Conservation (phyloP, 2,113 vertebrate genomes). For the Hiodon tergisus region DNA sequence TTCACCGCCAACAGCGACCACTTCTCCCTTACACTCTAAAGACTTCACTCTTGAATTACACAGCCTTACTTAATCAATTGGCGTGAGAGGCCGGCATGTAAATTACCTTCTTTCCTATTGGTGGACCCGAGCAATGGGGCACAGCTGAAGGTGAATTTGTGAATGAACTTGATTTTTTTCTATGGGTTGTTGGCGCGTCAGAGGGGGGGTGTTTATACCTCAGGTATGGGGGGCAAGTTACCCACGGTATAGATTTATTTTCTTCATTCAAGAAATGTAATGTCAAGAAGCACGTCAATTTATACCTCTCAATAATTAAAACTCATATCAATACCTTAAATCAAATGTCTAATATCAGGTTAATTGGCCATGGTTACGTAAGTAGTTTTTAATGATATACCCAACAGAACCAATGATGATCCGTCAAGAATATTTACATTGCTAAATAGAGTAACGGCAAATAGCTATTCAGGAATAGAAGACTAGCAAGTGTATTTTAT, state of each 20-base stretch:
- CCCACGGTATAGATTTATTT: background rate
- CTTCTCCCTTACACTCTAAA: constrained; percentile 41
- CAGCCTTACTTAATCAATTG: constrained; percentile 51
- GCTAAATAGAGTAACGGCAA: constrained; percentile 14
- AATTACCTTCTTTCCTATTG: constrained; percentile 61
- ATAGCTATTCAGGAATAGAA: constrained; percentile 16
- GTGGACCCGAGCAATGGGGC: constrained; percentile 55
- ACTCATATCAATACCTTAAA: constrained; percentile 4
- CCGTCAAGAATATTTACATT: constrained; percentile 20
- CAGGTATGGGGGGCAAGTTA: background rate
- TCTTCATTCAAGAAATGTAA: background rate
- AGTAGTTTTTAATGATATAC: too few relatives aligned
- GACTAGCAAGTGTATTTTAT: constrained; percentile 27
- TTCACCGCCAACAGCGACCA: constrained; percentile 14
- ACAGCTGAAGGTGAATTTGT: constrained; percentile 64
- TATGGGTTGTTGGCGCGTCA: background rate
- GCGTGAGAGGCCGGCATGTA: constrained; percentile 37
- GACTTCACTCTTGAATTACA: background rate
- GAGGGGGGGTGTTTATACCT: constrained; percentile 4
- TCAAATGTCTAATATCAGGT: background rate
- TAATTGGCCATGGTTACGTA: background rate
- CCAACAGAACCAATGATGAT: background rate
- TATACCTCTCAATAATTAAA: background rate
- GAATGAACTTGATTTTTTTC: constrained; percentile 75
- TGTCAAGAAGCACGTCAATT: background rate